These are phyloP conservation scores for Pseudopipra pipra DNA, from an alignment of 2,113 vertebrate species.

Conservation along the genomic window DNA sequence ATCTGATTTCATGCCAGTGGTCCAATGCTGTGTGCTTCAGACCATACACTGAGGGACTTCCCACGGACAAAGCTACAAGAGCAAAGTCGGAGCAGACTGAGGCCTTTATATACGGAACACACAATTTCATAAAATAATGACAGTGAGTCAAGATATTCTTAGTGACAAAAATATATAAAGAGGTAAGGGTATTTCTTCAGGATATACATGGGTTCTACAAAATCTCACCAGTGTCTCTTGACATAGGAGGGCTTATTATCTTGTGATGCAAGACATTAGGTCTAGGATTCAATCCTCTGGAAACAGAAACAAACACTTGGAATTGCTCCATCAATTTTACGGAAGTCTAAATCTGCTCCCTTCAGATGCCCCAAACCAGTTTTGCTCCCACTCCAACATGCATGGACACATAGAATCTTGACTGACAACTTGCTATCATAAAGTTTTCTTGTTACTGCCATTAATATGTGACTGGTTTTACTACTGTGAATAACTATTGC, in stretches of 20 bases:
- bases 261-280: not conserved
- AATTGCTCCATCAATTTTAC: not conserved
- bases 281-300: not conserved
- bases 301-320: not conserved
- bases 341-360: not conserved
- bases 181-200: not conserved
- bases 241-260: not conserved
- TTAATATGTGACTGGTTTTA: not conserved
- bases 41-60: rapidly evolving
- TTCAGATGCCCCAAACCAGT: rapidly evolving
- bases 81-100: rapidly evolving
- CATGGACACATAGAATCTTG: not conserved
- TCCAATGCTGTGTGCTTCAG: not conserved
- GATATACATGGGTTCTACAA: not conserved
- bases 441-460: not conserved
- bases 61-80: not conserved
- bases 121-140: not conserved
- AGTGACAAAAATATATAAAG: not conserved
- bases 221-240: not conserved
- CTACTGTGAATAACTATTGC: not conserved
- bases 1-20: not conserved
- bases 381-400: not conserved
- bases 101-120: rapidly evolving
- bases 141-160: not conserved
- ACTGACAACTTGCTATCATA: rapidly evolving